phyloP scores from a whole-genome alignment of 2,797 vertebrate genomes.

The Tachyglossus aculeatus region DNA sequence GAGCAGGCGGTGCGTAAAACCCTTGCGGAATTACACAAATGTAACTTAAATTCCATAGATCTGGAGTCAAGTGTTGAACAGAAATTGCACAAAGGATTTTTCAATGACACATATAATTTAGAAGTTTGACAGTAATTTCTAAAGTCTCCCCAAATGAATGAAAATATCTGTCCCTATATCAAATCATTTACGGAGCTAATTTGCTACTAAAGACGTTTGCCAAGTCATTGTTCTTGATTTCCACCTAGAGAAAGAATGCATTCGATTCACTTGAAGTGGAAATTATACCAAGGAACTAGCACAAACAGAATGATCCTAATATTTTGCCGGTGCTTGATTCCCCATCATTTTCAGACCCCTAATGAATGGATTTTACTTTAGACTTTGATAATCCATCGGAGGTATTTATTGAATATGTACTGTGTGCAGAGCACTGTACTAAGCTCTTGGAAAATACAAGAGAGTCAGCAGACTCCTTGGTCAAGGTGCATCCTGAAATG shows the following conservation, averaged over 20 bases:
- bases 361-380: too few species aligned
- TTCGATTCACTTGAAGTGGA: not conserved
- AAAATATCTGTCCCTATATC: not conserved
- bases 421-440: too few species aligned
- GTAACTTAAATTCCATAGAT: constrained; percentile 48
- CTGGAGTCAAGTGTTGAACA: constrained; percentile 30
- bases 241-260: not conserved
- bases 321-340: too few species aligned
- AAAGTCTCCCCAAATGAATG: constrained; percentile 20
- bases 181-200: constrained; percentile 1
- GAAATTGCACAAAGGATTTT: constrained; percentile 48
- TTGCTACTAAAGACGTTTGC: not conserved
- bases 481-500: too few species aligned
- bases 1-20: constrained; percentile 44
- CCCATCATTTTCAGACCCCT: too few species aligned
- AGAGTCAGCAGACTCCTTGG: too few species aligned
- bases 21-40: constrained; percentile 54
- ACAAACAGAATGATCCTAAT: too few species aligned
- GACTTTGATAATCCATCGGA: too few species aligned
- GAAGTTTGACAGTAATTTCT: constrained; percentile 25
- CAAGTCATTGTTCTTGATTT: constrained; percentile 33
- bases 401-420: too few species aligned
- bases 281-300: too few species aligned
- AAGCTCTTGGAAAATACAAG: too few species aligned
- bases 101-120: constrained; percentile 31